Evolutionary conservation across 2,797 vertebrate species (phyloP), one percentile per base, ranked within the genome.

Genomic region (Miichthys miiuy): DNA sequence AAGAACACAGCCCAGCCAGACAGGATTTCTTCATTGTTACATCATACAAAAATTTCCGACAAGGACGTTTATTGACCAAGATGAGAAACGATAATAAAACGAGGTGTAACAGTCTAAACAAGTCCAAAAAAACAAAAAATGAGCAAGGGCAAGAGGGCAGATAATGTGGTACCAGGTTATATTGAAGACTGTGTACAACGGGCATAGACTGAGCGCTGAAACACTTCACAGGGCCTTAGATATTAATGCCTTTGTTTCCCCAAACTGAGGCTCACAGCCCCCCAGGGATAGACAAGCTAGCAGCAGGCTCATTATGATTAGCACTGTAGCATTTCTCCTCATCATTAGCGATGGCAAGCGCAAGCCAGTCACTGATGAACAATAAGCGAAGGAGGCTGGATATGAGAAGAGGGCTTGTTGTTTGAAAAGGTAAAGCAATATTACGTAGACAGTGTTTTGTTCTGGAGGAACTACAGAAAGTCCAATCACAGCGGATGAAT

Each of bases 231-330:
- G 77, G 88, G 58, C 72, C 14, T 80, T 56, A 64, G 73, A 83
- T 81, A 86, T 86, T 72, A 68, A 87, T 82, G 84, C 30, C 63
- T 88, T 88, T 88, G 76, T 86, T 81, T 87, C 64, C 67, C 69
- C 65, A 88, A 80, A 87, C 77, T 9, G n/a, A 85, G 25, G 57
- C 72, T 75, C 81, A 74, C 56, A 55, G 64, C 62, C 57, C 79
- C 64, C 76, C 6, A 48, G 84, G 82, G 86, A 81, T 9, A 64
- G 64, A 69, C 70, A 16, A 77, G 72, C 76, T 62, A 81, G 75
- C 17, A 34, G 64, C 60, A 70, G 82, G 64, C 79, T 88, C 75
- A 81, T 90, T 87, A 82, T 86, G 75, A 90, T 89, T 86, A 89
- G 81, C 80, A 75, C 42, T 61, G 62, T 58, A 76, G 68, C 54